These are phyloP conservation scores for Sialia sialis DNA, from an alignment of 2,113 vertebrate species.

Conservation along the genomic window DNA sequence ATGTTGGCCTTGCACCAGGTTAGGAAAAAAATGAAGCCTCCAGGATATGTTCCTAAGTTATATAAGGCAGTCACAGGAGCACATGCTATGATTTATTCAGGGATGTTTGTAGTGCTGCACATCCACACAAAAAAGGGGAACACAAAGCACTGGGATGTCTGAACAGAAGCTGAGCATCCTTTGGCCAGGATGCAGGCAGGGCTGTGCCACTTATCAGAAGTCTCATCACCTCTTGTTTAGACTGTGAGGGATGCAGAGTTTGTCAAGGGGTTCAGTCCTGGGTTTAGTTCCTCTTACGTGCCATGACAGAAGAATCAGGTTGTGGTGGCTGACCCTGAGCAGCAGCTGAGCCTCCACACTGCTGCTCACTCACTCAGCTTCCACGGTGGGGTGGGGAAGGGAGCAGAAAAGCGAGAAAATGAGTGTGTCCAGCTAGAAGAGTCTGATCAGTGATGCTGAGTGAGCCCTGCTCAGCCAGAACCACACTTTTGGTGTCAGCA, in stretches of 20 bases:
- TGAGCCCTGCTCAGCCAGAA: neutral
- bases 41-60: neutral
- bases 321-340: neutral
- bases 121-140: neutral
- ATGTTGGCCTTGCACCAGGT: accelerated
- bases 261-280: neutral
- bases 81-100: neutral
- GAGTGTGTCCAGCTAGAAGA: accelerated
- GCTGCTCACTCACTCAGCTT: neutral
- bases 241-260: neutral
- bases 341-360: neutral
- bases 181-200: neutral
- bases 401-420: neutral
- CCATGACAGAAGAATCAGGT: neutral
- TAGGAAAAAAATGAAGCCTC: neutral
- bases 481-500: neutral
- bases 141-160: neutral
- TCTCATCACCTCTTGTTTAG: neutral
- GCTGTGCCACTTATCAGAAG: neutral
- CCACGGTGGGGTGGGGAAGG: neutral
- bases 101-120: neutral
- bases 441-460: neutral
- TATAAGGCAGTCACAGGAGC: neutral
- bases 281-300: neutral
- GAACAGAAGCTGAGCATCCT: neutral